phyloP scores from a whole-genome alignment of 2,888 invertebrate species.

The Gastracanthus pulcherrimus region DNA sequence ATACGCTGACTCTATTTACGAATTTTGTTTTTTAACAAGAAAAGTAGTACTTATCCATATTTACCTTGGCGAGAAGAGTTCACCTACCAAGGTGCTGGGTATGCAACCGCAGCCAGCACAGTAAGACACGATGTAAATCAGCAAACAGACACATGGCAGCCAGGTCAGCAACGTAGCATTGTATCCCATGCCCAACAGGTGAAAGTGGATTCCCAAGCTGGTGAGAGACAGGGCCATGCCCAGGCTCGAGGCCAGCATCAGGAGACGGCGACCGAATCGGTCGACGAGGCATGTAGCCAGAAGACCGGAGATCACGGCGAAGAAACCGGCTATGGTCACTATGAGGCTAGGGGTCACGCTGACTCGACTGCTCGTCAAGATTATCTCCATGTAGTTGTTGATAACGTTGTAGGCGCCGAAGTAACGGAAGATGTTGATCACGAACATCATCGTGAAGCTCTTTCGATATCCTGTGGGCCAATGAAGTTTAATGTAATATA shows the following conservation, averaged over 20 bases:
- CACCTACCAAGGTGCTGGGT: constrained; percentile 70
- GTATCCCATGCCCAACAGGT: constrained; percentile 57
- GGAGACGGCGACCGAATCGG: constrained; percentile 77
- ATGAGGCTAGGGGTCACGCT: constrained; percentile 73
- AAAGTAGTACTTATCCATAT: too few relatives aligned
- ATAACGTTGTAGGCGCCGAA: constrained; percentile 77
- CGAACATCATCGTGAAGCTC: constrained; percentile 75
- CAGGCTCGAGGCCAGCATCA: constrained; percentile 77
- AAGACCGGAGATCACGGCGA: constrained; percentile 78
- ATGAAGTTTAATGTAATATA: too few relatives aligned
- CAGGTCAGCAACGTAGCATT: constrained; percentile 62
- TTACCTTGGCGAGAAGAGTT: constrained; percentile 72
- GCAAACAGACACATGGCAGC: constrained; percentile 67
- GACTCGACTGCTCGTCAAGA: constrained; percentile 73
- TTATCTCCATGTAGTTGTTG: constrained; percentile 76
- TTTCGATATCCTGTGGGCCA: constrained; percentile 71
- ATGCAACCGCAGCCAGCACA: constrained; percentile 68
- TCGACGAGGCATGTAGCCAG: constrained; percentile 78
- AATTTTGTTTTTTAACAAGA: too few relatives aligned
- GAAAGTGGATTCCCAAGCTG: constrained; percentile 69
- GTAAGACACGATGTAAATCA: constrained; percentile 66
- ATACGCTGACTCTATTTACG: too few relatives aligned
- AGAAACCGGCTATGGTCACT: constrained; percentile 78
- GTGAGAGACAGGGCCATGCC: constrained; percentile 70
- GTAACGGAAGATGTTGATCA: constrained; percentile 79